A percentile compares a stretch with the other conserved stretches of the same genome.
Conservation (phyloP, 2,888 invertebrate species). For the Drosophila multiciliata region DNA sequence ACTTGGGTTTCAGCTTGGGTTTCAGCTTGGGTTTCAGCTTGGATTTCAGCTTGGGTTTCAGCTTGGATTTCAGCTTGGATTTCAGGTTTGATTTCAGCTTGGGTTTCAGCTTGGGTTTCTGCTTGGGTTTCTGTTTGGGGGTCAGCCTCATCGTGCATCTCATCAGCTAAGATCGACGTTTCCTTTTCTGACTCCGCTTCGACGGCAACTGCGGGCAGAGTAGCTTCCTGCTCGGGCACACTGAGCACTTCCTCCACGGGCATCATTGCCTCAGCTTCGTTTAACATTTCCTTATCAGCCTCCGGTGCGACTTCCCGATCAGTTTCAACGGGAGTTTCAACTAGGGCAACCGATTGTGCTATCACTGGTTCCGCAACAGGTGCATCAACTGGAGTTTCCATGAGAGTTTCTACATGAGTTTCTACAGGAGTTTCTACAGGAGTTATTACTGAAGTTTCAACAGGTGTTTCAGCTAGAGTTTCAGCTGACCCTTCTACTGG, state of each 20-base stretch:
- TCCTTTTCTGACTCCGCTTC: conserved; percentile 16
- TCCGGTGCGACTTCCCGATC: conserved; percentile 2
- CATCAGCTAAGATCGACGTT: conserved; percentile 12
- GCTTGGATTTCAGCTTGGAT: background rate
- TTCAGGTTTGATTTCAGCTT: background rate
- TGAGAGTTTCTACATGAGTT: conserved; percentile 6
- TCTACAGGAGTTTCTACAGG: background rate
- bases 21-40: conserved; percentile 13
- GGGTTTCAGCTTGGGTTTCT: background rate
- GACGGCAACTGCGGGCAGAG: conserved; percentile 4
- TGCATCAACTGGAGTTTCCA: background rate
- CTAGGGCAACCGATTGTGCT: conserved; percentile 1
- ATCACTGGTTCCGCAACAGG: conserved; percentile 10
- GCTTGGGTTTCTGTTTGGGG: background rate
- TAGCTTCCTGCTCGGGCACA: conserved; percentile 12
- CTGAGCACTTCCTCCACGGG: conserved; percentile 9
- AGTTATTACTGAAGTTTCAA: background rate
- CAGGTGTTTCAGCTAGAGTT: background rate
- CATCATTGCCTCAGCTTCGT: conserved; percentile 8
- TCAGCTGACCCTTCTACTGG: background rate
- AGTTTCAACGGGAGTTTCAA: conserved; percentile 1
- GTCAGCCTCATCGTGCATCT: conserved; percentile 11
- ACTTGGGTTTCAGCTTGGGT: background rate
- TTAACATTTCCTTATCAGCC: conserved; percentile 2
- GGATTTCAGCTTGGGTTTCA: background rate